phyloP scores from a whole-genome alignment of 2,797 vertebrate species.

The Cygnus olor region DNA sequence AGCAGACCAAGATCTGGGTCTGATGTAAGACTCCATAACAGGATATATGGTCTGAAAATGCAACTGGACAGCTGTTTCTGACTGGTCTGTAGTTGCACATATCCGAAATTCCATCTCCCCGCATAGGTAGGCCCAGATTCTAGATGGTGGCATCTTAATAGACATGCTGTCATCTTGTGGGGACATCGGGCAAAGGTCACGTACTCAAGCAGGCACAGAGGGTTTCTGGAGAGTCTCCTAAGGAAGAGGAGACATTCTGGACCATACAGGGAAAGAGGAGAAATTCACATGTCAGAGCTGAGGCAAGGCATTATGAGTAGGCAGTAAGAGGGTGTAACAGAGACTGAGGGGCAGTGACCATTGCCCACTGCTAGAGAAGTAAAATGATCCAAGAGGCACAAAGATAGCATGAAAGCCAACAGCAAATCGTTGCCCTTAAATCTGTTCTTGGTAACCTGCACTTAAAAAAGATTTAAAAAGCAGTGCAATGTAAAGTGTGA shows the following conservation, averaged over 20 bases:
- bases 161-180: background rate
- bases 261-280: background rate
- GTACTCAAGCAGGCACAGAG: background rate
- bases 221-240: background rate
- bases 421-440: background rate
- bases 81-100: background rate
- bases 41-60: background rate
- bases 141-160: background rate
- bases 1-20: background rate
- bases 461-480: background rate
- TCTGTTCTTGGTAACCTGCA: background rate
- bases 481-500: background rate
- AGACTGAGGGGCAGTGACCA: background rate
- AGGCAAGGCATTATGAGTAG: background rate
- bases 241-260: background rate
- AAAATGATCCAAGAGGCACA: background rate
- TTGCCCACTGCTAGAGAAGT: background rate
- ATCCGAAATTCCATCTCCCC: background rate
- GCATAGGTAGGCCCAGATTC: no score
- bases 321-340: fast-evolving
- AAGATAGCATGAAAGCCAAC: background rate
- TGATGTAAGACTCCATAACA: background rate
- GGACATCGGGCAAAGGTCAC: background rate
- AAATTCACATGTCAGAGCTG: background rate
- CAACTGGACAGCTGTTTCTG: background rate